Evolutionary conservation across 92 coral and sea anemone species (phyloP), one percentile per base, ranked within the genome.

Genomic region (Epizoanthus fatuus): DNA sequence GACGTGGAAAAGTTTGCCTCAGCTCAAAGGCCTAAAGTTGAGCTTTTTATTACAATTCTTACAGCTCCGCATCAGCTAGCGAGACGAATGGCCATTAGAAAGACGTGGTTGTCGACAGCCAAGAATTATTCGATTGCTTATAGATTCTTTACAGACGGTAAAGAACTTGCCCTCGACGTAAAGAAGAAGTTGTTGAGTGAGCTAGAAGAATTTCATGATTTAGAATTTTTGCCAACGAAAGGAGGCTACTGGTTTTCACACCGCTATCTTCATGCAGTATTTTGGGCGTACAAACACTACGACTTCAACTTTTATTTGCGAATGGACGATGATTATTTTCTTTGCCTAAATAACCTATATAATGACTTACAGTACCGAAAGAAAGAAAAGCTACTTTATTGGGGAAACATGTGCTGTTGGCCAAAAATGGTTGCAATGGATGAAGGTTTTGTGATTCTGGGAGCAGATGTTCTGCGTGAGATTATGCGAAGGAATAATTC

Each of bases 371-470:
- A 89, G 55, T 84, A 84, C 11, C 83, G 92, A 14, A 84, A 86
- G 64, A 69, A 89, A 56, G 93, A 89, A 35, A 89, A 89, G 76
- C 76, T 77, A 5, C 54, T 89, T 7, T 89, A 89, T 64, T 89
- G 93, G 90, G 93, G 93, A 5, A 67, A 80, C 74, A 47, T 89
- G 68, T 52, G 74, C 9, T 84, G 93, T 62, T 75, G 81, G 38
- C 90, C 89, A 10, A 89, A 71, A 56, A 52, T 89, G 93, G 90
- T 89, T 5, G 86, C 86, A 29, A 89, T 89, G 73, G 93, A 89
- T 60, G 89, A 84, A 69, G 93, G 93, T 1, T 85, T 89, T 35
- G 45, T 89, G 54, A 89, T 85, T 64, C 16, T 89, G 2, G 71
- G 78, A 4, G 55, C 69, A 2, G 93, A 89, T 69, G 86, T 89